These are phyloP conservation scores for Aviceda subcristata DNA, from an alignment of 2,113 vertebrate genomes.

Conservation along the genomic window DNA sequence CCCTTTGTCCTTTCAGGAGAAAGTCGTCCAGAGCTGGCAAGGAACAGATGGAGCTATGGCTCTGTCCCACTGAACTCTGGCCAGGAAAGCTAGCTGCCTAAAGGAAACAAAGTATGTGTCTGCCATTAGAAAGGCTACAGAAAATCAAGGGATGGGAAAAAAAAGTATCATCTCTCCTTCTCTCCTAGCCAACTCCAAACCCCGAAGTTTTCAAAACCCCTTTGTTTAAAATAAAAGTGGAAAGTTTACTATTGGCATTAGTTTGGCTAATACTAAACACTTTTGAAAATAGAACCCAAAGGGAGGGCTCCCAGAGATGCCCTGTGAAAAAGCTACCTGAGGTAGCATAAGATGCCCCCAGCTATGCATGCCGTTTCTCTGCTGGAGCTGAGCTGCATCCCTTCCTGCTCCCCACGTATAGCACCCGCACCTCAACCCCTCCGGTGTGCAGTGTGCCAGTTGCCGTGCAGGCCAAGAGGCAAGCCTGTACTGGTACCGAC, in stretches of 20 bases:
- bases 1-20: neutral
- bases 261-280: neutral
- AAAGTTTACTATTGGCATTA: neutral
- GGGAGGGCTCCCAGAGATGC: neutral
- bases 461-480: neutral
- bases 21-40: neutral
- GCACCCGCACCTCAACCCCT: neutral
- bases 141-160: neutral
- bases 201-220: neutral
- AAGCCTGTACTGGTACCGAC: neutral
- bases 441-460: rapidly evolving
- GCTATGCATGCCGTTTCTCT: neutral
- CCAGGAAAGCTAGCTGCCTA: neutral
- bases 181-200: neutral
- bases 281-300: neutral
- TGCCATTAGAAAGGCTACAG: neutral
- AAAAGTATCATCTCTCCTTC: neutral
- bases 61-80: neutral
- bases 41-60: neutral
- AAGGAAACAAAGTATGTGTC: neutral
- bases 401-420: neutral
- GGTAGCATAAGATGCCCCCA: neutral
- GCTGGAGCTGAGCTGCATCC: neutral
- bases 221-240: neutral
- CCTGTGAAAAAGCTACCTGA: neutral